phyloP scores from a whole-genome alignment of 2,113 vertebrate genomes.

The Chloropsis hardwickii region DNA sequence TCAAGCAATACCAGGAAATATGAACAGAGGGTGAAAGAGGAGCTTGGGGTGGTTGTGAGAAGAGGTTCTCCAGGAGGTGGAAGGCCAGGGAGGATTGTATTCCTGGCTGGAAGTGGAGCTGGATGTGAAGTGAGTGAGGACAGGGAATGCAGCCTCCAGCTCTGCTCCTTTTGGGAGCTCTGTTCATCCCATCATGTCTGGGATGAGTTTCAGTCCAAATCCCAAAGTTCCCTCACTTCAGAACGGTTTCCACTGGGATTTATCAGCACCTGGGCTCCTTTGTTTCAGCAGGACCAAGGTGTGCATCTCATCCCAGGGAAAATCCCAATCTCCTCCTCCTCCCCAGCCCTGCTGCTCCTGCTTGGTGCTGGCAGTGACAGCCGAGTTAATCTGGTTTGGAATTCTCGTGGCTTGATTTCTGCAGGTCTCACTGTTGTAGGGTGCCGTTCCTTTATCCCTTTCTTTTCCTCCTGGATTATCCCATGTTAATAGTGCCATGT shows the following conservation, averaged over 20 bases:
- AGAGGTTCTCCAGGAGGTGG: neutral
- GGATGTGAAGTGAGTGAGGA: neutral
- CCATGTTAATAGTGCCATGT: neutral
- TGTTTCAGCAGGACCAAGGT: neutral
- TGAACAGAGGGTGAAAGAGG: neutral
- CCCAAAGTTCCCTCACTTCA: neutral
- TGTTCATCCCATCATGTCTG: neutral
- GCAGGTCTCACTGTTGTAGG: neutral
- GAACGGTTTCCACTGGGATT: neutral
- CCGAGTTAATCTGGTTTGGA: neutral
- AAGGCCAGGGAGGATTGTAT: neutral
- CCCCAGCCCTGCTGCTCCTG: neutral
- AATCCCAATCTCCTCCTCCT: neutral
- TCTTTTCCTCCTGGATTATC: slow-evolving; percentile 48
- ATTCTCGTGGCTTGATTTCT: neutral
- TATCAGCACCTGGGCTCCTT: neutral
- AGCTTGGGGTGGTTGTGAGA: neutral
- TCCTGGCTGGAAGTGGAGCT: neutral
- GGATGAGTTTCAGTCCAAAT: neutral
- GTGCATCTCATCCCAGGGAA: neutral
- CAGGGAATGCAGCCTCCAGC: neutral
- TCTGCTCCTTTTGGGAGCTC: rapidly evolving
- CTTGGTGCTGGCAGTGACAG: neutral
- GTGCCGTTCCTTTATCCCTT: neutral
- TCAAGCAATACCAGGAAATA: neutral